Base-by-base conservation (phyloP, 2,888 invertebrate genomes). In the Vesta saturnalis region DNA sequence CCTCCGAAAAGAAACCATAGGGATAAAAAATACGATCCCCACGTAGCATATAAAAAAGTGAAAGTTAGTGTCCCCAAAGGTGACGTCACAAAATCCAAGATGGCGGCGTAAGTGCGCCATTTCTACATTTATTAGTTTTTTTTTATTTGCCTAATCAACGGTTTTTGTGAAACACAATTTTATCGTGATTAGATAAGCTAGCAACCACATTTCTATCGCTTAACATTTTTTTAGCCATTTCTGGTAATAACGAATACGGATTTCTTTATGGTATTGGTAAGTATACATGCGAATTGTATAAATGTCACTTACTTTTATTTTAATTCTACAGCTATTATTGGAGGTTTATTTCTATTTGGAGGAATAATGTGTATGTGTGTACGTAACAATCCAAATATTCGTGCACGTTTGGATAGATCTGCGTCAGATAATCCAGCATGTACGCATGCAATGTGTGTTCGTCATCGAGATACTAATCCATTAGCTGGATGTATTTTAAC, bases 311-410 rank as follows among this genome's bases (percentile, higher is more conserved):
- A 21, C n/a, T 58, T 18, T 6, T 43, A 1, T 3, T 43, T 58
- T 1, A 16, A 14, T 12, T 58, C 18, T 30, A 3, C 12, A 60
- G 60, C 49, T 1, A 23, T 49, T 8, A 15, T 60, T 3, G 60
- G 60, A 12, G 60, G 60, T 3, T 23, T 60, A n/a, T 30, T 60
- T 1, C 22, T 60, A 16, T 60, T 60, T n/a, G 49, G 49, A 14
- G 60, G 60, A 10, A 47, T 60, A 47, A 49, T 60, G 60, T 60
- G 60, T 15, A 60, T 60, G 60, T 60, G 60, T n/a, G 30, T 60
- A 16, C 60, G 60, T 16, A 60, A 49, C 23, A 49, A 60, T 16
- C 60, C 60, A 1, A 49, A 23, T n/a, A n/a, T 60, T 4, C 47
- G 60, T 14, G 15, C 49, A 15, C 60, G 16, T 14, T 23, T 60